Percentiles rank a stretch among this genome's conserved stretches.
Evolutionary conservation across 2,113 vertebrate species (phyloP).

Genomic region (Puntigrus tetrazona): DNA sequence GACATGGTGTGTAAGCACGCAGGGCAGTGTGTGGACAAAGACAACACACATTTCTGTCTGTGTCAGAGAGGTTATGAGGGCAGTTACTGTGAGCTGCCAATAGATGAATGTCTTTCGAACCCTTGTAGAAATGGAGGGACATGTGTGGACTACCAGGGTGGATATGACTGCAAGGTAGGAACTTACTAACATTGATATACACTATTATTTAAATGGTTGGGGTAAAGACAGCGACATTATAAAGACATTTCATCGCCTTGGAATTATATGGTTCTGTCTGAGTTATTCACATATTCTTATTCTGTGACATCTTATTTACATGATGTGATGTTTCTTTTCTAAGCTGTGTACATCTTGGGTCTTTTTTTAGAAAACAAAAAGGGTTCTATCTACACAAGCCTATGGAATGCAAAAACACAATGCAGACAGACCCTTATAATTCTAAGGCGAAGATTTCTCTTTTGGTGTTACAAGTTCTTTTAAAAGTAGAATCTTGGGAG

Average conservation of each 20-base stretch:
- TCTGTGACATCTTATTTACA: too few species aligned
- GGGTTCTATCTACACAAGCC: too few species aligned
- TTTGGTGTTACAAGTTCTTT: too few species aligned
- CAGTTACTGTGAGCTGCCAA: conserved; percentile 86
- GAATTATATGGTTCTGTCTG: too few species aligned
- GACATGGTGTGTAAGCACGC: conserved; percentile 83
- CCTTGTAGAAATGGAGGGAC: conserved; percentile 82
- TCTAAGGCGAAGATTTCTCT: too few species aligned
- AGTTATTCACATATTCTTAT: too few species aligned
- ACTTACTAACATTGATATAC: background rate
- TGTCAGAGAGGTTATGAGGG: conserved; percentile 87
- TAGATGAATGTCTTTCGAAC: conserved; percentile 83
- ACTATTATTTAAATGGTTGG: background rate
- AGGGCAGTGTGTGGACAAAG: conserved; percentile 78
- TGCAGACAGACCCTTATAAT: too few species aligned
- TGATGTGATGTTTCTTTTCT: too few species aligned
- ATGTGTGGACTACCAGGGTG: conserved; percentile 76
- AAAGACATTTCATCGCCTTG: background rate
- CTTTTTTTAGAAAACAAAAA: too few species aligned
- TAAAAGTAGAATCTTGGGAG: background rate
- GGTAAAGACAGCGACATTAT: background rate
- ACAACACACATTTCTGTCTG: conserved; percentile 81
- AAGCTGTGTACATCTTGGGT: too few species aligned
- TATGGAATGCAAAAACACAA: too few species aligned
- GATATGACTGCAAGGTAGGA: conserved; percentile 79